Evolutionary conservation across 2,888 invertebrate genomes (phyloP).

Genomic region (Ommatoiulus sabulosus): DNA sequence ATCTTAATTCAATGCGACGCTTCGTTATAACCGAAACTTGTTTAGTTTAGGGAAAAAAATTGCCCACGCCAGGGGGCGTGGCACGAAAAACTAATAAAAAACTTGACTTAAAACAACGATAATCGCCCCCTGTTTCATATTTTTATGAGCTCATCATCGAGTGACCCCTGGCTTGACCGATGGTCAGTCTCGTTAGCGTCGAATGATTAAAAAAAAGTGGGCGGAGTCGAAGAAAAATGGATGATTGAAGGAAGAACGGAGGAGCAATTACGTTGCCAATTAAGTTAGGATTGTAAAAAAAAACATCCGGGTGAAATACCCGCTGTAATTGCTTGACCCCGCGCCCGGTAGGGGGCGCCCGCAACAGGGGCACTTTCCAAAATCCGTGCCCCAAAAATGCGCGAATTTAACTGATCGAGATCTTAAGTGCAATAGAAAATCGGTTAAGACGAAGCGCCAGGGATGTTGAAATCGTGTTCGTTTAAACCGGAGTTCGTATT

Average conservation of each 20-base stretch:
- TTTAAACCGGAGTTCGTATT: too few species aligned
- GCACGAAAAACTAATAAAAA: slow-evolving; percentile 20
- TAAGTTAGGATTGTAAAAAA: background rate
- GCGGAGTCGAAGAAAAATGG: background rate
- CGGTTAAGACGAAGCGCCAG: too few species aligned
- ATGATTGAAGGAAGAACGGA: background rate
- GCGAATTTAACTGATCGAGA: too few species aligned
- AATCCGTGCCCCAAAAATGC: too few species aligned
- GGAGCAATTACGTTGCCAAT: slow-evolving; percentile 2
- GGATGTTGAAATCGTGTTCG: too few species aligned
- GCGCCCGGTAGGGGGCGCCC: background rate
- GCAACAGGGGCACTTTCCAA: background rate
- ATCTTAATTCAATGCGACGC: slow-evolving; percentile 7
- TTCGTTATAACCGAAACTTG: background rate
- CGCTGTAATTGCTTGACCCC: background rate
- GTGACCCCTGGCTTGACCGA: background rate
- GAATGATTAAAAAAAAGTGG: background rate
- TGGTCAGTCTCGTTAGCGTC: slow-evolving; percentile 17
- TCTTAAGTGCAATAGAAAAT: too few species aligned
- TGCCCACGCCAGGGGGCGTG: slow-evolving; percentile 13
- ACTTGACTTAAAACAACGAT: background rate
- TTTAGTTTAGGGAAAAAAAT: background rate
- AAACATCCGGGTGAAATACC: slow-evolving; percentile 42
- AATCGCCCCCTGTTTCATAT: too few species aligned
- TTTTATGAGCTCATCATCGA: slow-evolving; percentile 17